Base-by-base conservation (phyloP, 2,888 invertebrate genomes). In the Rhingia rostrata region DNA sequence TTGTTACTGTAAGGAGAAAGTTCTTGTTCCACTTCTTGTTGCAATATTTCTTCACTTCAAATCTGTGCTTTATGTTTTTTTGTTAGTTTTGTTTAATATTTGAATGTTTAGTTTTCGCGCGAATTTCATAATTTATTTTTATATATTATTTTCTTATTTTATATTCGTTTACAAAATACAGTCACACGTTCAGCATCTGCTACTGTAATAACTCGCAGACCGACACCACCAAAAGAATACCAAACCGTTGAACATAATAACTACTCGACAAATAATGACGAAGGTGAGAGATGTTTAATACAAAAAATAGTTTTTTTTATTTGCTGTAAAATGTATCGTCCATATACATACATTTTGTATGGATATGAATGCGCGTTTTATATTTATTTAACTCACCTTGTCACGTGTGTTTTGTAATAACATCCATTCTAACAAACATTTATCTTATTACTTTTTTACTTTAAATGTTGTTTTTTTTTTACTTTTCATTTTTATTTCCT, bases 171-270 rank as follows among this genome's bases (percentile, higher is more conserved):
- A 61, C 12, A 66, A 53, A 86, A 63, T 60, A 80, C 77, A 88
- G 88, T 88, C 43, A 87, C 85, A 54, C 87, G 88, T 79, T 88
- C 89, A 73, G 86, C 87, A 67, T 88, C 88, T 56, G 87, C 87
- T 66, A 87, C 86, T 45, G 79, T 86, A 30, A 80, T 87, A 54
- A 88, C 88, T 74, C 89, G 90, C 70, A 89, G 89, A 87, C 87
- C 88, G 77, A 89, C 89, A 49, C 89, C 90, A 86, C 89, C 91
- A 80, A 88, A 87, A 86, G 91, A 90, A 47, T 88, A 88, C 81
- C 90, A 90, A 88, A 86, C 87, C 74, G 86, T 87, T 82, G 89
- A 90, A 67, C 88, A 89, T 81, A 88, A 88, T 86, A 86, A 87
- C 47, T 88, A 87, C 73, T 87, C 88, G 74, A 86, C 84, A 74